Evolutionary conservation across 37 sponge, comb jelly and placozoan genomes (phyloP).

Genomic region (Halisarca cf. caerulea): DNA sequence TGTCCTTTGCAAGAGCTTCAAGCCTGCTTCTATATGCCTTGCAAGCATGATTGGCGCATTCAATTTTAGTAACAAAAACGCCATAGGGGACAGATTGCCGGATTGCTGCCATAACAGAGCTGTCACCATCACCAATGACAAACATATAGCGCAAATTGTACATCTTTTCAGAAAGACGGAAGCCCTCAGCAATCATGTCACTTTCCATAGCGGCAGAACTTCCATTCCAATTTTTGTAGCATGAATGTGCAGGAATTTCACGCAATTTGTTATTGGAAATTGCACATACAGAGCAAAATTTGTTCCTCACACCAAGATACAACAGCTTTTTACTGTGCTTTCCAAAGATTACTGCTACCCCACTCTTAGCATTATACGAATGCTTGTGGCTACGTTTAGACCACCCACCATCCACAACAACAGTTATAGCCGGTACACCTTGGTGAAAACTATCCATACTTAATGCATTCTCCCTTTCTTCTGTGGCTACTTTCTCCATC

Average conservation of each 20-base stretch:
- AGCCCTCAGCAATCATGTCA: too few species aligned
- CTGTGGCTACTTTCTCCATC: slow-evolving; percentile 29
- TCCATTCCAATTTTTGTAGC: slow-evolving; percentile 44
- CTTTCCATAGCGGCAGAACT: slow-evolving; percentile 32
- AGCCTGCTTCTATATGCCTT: neutral
- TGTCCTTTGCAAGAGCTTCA: neutral
- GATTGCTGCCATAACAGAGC: too few species aligned
- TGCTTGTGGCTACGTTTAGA: slow-evolving; percentile 26
- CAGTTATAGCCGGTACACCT: slow-evolving; percentile 34
- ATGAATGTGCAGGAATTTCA: slow-evolving; percentile 1
- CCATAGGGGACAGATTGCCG: too few species aligned
- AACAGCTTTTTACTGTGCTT: slow-evolving; percentile 40
- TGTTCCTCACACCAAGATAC: slow-evolving; percentile 46
- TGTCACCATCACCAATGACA: too few species aligned
- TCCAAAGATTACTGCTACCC: slow-evolving; percentile 47
- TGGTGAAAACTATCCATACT: neutral
- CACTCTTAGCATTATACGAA: slow-evolving; percentile 47
- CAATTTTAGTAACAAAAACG: neutral
- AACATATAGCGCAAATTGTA: too few species aligned
- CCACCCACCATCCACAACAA: slow-evolving; percentile 49
- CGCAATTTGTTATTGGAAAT: neutral
- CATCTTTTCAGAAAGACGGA: too few species aligned
- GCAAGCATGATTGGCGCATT: slow-evolving; percentile 4
- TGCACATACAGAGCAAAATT: slow-evolving; percentile 45
- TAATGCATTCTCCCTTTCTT: slow-evolving; percentile 24